phyloP scores from a whole-genome alignment of 2,888 invertebrate genomes.

The Kuschelorhynchus macadamiae region DNA sequence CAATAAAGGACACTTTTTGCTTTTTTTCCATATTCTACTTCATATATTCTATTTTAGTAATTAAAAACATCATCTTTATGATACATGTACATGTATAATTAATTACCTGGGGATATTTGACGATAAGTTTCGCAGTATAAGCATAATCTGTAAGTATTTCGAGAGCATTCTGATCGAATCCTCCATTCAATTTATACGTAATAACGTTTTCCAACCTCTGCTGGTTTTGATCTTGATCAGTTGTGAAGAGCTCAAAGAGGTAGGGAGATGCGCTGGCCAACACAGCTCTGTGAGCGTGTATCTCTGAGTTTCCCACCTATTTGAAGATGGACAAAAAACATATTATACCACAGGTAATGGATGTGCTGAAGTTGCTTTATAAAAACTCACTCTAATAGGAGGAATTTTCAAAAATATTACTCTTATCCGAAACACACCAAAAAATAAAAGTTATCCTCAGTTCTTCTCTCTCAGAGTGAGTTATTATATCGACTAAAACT shows the following conservation, averaged over 20 bases:
- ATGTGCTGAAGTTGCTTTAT: not conserved
- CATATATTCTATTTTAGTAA: too few species aligned
- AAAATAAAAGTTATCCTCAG: too few species aligned
- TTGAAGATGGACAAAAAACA: constrained; percentile 52
- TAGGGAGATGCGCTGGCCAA: constrained; percentile 84
- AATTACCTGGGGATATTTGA: constrained; percentile 70
- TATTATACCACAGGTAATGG: not conserved
- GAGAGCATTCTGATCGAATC: constrained; percentile 78
- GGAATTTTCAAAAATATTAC: too few species aligned
- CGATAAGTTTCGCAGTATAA: constrained; percentile 80
- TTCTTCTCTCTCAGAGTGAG: not conserved
- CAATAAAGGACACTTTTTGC: too few species aligned
- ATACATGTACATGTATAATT: too few species aligned
- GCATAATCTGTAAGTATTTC: constrained; percentile 85
- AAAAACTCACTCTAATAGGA: constrained; percentile 31
- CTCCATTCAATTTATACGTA: constrained; percentile 76
- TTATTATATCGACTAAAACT: not conserved
- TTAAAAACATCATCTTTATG: too few species aligned
- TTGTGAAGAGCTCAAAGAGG: constrained; percentile 81
- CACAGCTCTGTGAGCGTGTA: constrained; percentile 84
- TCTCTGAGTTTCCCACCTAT: constrained; percentile 78
- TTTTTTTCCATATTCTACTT: too few species aligned
- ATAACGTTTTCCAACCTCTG: constrained; percentile 69
- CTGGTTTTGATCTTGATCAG: constrained; percentile 69
- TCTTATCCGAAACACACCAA: too few species aligned